Base-by-base conservation (phyloP, 2,113 vertebrate genomes). In the Erpornis zantholeuca region DNA sequence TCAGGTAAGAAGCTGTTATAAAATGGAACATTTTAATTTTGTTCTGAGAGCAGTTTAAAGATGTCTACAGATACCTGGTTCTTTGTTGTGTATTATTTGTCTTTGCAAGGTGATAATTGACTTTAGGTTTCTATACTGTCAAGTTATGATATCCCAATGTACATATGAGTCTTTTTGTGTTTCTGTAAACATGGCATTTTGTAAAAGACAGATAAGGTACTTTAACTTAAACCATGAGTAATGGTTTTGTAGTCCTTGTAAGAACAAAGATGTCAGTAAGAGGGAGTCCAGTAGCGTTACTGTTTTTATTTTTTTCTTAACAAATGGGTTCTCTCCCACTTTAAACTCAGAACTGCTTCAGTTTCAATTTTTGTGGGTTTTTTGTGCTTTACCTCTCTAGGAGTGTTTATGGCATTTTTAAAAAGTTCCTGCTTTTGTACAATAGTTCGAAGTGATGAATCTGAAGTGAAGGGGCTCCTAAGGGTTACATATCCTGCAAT, bases 1-100 rank as follows among this genome's bases (percentile, higher is more conserved):
- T 97, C 99, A 99, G 99, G 99, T 99, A 97, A 98, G 94, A 88
- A 86, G 16, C 42, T 92, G 2, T 86, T 92, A 35, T 45, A 75
- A 95, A 82, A 36, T 6, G 6, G 9, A 33, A 63, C 19, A 4
- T 65, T 23, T 52, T 24, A 29, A 23, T 49, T 90, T 80, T 90
- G 44, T 35, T 17, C 47, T 66, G 54, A 38, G 91, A 28, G 63
- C 23, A 80, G 18, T n/a, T 47, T 25, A 7, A 83, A 70, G 35
- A 22, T 90, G 33, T 25, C 6, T 70, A 8, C 49, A 68, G 52
- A 13, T 83, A n/a, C 0, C 6, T 83, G 12, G 11, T 29, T 90
- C 18, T 85, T 69, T 33, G 42, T 27, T 61, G 5, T 70, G 29
- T 75, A 12, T 63, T 64, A 28, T 28, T 90, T 86, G 14, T 23